Evolutionary conservation across 2,113 vertebrate species (phyloP), one percentile per base, ranked within the genome.

Genomic region (Pituophis catenifer): DNA sequence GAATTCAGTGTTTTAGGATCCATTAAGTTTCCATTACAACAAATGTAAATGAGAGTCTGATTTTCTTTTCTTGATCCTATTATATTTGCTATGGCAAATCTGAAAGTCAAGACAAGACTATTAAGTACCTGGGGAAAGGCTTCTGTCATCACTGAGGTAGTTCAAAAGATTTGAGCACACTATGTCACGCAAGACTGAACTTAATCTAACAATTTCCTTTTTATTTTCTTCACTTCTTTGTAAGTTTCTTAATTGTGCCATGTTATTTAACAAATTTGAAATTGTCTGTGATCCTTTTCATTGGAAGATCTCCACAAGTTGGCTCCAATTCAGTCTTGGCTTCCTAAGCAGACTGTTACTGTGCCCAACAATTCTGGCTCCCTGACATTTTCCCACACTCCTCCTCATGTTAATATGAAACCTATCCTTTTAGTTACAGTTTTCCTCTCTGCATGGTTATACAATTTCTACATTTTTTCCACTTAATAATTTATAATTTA

Each of bases 361-460:
- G 48, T 86, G 75, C 75, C 50, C 48, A 3, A 54, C 54, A 65
- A 85, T n/a, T n/a, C 89, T 87, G 92, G 92, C 89, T 29, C 89
- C 1, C 50, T 62, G 92, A 90, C 89, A 87, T 93, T 93, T 93
- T 93, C 92, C 89, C 92, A 93, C 92, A 85, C 89, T 87, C 81
- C 38, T 57, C 75, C 17, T 57, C 44, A 90, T 26, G 54, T 86
- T 85, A 86, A 59, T 21, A 53, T 38, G n/a, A 53, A 26, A 13
- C 38, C 26, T 70, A 44, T 48, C 57, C 62, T 87, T 44, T 33
- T 54, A 87, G 58, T 23, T 62, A n/a, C 8, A 62, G 29, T 24
- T 53, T 86, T 59, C 75, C 50, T 62, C 89, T 23, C 17, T 0
- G 12, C 38, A 11, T 6, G 8, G 17, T 23, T 15, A 87, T 29